phyloP scores from a whole-genome alignment of 2,888 invertebrate genomes.

The Smittia aterrima region DNA sequence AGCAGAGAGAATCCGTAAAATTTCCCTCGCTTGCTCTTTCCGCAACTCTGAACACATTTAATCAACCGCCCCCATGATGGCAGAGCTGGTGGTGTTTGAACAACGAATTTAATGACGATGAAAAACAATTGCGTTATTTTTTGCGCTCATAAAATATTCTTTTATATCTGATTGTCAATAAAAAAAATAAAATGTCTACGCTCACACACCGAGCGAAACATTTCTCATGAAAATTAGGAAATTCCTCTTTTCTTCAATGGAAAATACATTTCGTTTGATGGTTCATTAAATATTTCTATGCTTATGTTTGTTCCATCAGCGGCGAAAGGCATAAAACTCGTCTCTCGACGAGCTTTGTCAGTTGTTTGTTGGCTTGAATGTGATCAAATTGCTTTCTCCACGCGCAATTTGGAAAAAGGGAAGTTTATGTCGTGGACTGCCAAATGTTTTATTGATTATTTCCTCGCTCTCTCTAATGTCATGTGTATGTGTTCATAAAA shows the following conservation, averaged over 20 bases:
- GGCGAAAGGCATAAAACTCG: background rate
- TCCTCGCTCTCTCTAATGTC: background rate
- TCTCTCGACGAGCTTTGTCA: background rate
- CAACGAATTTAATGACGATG: slow-evolving; percentile 37
- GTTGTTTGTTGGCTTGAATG: background rate
- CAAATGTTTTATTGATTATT: slow-evolving; percentile 1
- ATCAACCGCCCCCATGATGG: slow-evolving; percentile 20
- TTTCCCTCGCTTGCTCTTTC: background rate
- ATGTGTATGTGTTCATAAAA: background rate
- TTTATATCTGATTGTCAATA: slow-evolving; percentile 41
- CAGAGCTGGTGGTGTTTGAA: slow-evolving; percentile 18
- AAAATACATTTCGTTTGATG: slow-evolving; percentile 41
- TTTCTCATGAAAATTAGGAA: slow-evolving; percentile 25
- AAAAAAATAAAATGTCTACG: slow-evolving; percentile 7
- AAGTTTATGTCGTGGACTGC: background rate
- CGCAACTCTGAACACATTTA: background rate
- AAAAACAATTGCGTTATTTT: slow-evolving; percentile 39
- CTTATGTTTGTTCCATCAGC: background rate
- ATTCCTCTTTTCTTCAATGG: slow-evolving; percentile 25
- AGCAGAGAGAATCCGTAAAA: background rate
- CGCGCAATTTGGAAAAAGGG: background rate
- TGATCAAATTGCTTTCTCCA: background rate
- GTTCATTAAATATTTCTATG: slow-evolving; percentile 41
- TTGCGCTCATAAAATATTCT: slow-evolving; percentile 25
- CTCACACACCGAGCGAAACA: background rate